Percentiles rank a stretch among this genome's conserved stretches.
phyloP scores from a whole-genome alignment of 2,113 vertebrate genomes.

The Echinops telfairi region DNA sequence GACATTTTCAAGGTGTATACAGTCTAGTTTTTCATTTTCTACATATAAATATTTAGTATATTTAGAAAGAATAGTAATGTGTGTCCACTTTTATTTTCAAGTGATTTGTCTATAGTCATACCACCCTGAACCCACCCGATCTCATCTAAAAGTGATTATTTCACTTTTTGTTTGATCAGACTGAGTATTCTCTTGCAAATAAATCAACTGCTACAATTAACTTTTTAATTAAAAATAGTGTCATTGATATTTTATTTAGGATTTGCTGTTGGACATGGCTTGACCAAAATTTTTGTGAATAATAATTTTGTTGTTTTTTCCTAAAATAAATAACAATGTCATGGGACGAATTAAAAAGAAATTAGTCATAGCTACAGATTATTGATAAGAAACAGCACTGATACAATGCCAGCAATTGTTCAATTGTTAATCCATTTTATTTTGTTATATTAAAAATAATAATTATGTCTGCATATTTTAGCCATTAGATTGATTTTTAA shows the following conservation, averaged over 20 bases:
- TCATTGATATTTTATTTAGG: neutral
- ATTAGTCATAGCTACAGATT: neutral
- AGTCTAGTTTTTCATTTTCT: conserved; percentile 47
- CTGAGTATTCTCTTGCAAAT: neutral
- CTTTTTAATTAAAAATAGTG: conserved; percentile 16
- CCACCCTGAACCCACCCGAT: too few species aligned
- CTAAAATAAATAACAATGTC: conserved; percentile 2
- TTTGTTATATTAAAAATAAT: conserved; percentile 58
- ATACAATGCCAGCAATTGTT: neutral
- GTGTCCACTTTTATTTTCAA: neutral
- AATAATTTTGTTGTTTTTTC: neutral
- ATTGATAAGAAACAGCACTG: neutral
- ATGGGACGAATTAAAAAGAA: conserved; percentile 13
- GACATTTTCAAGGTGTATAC: neutral
- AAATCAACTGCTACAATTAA: neutral
- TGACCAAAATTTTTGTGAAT: neutral
- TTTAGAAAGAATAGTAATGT: neutral
- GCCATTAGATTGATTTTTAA: neutral
- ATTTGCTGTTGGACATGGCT: neutral
- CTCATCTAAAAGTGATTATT: neutral
- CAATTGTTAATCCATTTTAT: conserved; percentile 6
- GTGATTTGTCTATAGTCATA: too few species aligned
- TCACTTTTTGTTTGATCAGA: neutral
- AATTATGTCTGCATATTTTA: neutral
- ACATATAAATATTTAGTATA: neutral